A percentile compares a stretch with the other conserved stretches of the same genome.
phyloP scores from a whole-genome alignment of 2,888 invertebrate genomes.

The Epsilonema sp. region DNA sequence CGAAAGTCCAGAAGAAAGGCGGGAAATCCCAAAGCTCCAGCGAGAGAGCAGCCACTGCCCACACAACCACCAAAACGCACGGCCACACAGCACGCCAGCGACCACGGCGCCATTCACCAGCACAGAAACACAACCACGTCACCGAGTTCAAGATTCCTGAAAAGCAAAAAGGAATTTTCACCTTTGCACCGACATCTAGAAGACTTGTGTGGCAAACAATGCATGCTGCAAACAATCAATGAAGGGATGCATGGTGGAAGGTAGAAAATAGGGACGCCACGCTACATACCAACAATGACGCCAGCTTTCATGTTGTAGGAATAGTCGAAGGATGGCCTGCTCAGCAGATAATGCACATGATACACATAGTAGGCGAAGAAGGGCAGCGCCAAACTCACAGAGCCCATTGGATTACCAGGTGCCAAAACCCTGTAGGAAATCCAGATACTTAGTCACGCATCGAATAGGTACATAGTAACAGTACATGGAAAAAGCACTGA shows the following conservation, averaged over 20 bases:
- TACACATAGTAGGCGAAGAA: constrained; percentile 47
- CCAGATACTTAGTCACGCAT: too few relatives aligned
- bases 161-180: constrained; percentile 14
- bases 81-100: constrained; percentile 39
- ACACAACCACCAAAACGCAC: constrained; percentile 47
- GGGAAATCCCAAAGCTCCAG: constrained; percentile 76
- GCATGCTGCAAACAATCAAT: background rate
- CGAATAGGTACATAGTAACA: too few relatives aligned
- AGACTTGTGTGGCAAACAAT: background rate
- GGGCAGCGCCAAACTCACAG: constrained; percentile 31
- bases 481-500: too few relatives aligned
- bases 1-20: constrained; percentile 56
- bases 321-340: constrained; percentile 61
- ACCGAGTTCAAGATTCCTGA: constrained; percentile 49
- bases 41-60: constrained; percentile 46
- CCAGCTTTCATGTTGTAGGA: constrained; percentile 77
- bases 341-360: constrained; percentile 60
- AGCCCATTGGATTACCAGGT: background rate
- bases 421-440: background rate
- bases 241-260: too few relatives aligned
- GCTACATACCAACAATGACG: constrained; percentile 56
- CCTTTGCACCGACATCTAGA: constrained; percentile 6
- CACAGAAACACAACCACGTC: constrained; percentile 50
- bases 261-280: too few relatives aligned
- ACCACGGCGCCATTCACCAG: constrained; percentile 38